These are phyloP conservation scores for Apotomis capreana DNA, from an alignment of 2,888 invertebrate genomes.

Conservation along the genomic window DNA sequence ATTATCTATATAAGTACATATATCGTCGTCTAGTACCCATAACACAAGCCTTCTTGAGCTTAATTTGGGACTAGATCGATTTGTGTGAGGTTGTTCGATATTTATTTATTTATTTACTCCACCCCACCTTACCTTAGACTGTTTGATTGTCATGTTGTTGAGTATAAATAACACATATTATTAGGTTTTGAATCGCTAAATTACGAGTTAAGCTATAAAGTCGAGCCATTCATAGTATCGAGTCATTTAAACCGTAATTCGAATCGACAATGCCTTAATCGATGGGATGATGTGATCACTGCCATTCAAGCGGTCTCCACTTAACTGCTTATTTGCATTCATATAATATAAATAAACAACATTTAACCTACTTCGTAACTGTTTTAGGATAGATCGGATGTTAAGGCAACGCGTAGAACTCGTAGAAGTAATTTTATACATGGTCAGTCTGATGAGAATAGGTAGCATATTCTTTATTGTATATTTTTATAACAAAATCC, in stretches of 20 bases:
- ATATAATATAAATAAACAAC: neutral
- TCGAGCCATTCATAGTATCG: constrained; percentile 9
- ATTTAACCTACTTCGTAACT: neutral
- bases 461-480: no score
- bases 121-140: no score
- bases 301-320: constrained; percentile 3
- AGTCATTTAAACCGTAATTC: constrained; percentile 17
- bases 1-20: no score
- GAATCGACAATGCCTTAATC: constrained; percentile 22
- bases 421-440: neutral
- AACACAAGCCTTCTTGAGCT: no score
- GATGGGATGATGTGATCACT: constrained; percentile 32
- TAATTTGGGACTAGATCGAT: no score
- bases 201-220: neutral
- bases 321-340: neutral
- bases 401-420: neutral
- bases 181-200: constrained; percentile 3
- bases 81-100: no score
- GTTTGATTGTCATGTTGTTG: no score
- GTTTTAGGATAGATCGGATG: neutral
- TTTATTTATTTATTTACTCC: no score
- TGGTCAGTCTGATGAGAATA: neutral
- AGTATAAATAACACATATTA: no score
- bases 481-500: no score
- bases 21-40: no score